A percentile compares a stretch with the other conserved stretches of the same genome.
Conservation (phyloP, 2,113 vertebrate genomes). For the Corythornis vintsioides region DNA sequence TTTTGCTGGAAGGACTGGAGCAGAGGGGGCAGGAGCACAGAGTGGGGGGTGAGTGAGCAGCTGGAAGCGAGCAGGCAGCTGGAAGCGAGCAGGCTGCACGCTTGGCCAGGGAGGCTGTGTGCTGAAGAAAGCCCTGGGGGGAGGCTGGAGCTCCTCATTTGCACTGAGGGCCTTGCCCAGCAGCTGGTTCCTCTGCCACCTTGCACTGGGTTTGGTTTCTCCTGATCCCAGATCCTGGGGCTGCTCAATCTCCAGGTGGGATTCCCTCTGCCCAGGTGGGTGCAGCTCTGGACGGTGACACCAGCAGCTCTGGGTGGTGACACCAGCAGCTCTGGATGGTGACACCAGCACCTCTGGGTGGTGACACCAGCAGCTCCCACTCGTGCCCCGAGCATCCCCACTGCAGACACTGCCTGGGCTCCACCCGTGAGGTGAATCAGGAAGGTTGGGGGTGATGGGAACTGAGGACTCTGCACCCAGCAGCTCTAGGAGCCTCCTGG, state of each 20-base stretch:
- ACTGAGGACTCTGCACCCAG: rapidly evolving
- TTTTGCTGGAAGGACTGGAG: not conserved
- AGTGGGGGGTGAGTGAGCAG: too few relatives aligned
- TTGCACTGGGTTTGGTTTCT: not conserved
- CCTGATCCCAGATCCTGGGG: not conserved
- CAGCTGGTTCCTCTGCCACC: not conserved
- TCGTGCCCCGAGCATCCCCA: not conserved
- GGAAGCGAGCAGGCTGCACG: too few relatives aligned
- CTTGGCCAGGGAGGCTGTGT: not conserved
- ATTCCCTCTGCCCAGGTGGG: not conserved
- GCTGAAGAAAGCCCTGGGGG: not conserved
- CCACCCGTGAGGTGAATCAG: rapidly evolving
- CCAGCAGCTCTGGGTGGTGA: not conserved
- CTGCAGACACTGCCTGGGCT: not conserved
- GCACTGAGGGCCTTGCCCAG: not conserved
- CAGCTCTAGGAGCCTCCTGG: rapidly evolving
- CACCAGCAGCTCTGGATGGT: not conserved
- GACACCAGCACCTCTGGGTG: not conserved
- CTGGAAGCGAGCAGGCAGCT: too few relatives aligned
- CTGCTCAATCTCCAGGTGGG: rapidly evolving
- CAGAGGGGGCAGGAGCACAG: too few relatives aligned
- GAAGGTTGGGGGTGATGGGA: not conserved
- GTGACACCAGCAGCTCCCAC: not conserved
- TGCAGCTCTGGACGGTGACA: not conserved
- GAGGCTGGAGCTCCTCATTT: not conserved